These are phyloP conservation scores for Hapalemur alaotrensis DNA, from an alignment of 2,797 vertebrate species.

Conservation along the genomic window DNA sequence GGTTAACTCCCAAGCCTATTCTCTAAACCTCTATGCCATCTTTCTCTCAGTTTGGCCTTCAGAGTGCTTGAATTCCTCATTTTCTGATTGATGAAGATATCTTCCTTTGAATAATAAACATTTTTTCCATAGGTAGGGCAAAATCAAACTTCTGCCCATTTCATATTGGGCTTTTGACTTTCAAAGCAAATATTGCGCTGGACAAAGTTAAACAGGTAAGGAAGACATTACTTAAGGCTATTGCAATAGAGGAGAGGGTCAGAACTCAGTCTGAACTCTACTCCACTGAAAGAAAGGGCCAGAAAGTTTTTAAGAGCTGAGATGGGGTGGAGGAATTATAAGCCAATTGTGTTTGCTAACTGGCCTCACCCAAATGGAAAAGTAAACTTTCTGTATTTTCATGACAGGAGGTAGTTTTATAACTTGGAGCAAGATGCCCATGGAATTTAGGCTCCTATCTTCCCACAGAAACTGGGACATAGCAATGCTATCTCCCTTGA, in stretches of 20 bases:
- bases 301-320: background rate
- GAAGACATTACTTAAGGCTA: background rate
- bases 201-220: background rate
- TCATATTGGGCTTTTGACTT: background rate
- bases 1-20: background rate
- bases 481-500: background rate
- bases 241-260: too few relatives aligned
- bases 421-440: background rate
- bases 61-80: background rate
- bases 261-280: background rate
- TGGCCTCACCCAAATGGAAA: background rate
- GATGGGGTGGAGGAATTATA: background rate
- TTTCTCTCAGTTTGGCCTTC: background rate
- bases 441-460: too few relatives aligned
- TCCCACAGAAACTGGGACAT: too few relatives aligned
- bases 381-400: background rate
- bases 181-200: background rate
- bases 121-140: background rate
- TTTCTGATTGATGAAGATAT: background rate
- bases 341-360: background rate
- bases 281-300: background rate
- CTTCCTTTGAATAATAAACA: background rate
- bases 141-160: background rate
- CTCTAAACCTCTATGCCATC: background rate
- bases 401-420: background rate